Percentiles rank a stretch among this genome's conserved stretches.
Conservation (phyloP, 2,113 vertebrate genomes). For the Charadrius vociferus region DNA sequence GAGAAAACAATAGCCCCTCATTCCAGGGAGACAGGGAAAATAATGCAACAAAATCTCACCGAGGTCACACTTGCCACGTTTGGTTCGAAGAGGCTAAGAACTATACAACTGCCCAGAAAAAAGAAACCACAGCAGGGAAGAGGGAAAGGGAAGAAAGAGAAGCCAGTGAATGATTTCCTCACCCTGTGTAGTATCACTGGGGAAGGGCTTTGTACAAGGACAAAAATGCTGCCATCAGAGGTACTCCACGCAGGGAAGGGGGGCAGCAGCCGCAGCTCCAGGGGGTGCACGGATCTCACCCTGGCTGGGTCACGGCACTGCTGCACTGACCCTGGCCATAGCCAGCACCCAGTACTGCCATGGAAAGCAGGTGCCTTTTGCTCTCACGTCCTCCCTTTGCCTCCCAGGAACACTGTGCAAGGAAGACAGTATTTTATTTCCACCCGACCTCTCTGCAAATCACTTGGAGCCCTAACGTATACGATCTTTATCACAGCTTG, state of each 20-base stretch:
- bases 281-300: not conserved
- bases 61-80: not conserved
- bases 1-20: not conserved
- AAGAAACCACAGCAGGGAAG: not conserved
- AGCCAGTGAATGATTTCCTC: not conserved
- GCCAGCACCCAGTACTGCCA: not conserved
- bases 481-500: not conserved
- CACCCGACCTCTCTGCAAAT: not conserved
- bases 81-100: not conserved
- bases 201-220: not conserved
- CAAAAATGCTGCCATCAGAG: not conserved
- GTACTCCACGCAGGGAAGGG: accelerated
- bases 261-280: accelerated
- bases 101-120: not conserved
- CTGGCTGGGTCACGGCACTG: not conserved
- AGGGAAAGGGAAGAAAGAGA: not conserved
- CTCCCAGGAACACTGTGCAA: not conserved
- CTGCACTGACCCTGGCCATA: not conserved
- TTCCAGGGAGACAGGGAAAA: not conserved
- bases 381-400: not conserved
- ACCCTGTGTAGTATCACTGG: not conserved
- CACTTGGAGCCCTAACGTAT: not conserved
- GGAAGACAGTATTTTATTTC: not conserved
- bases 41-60: not conserved
- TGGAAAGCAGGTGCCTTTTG: not conserved